Percentiles rank a stretch among this genome's conserved stretches.
These are phyloP conservation scores for Corythornis vintsioides DNA, from an alignment of 2,113 vertebrate genomes.

Conservation along the genomic window DNA sequence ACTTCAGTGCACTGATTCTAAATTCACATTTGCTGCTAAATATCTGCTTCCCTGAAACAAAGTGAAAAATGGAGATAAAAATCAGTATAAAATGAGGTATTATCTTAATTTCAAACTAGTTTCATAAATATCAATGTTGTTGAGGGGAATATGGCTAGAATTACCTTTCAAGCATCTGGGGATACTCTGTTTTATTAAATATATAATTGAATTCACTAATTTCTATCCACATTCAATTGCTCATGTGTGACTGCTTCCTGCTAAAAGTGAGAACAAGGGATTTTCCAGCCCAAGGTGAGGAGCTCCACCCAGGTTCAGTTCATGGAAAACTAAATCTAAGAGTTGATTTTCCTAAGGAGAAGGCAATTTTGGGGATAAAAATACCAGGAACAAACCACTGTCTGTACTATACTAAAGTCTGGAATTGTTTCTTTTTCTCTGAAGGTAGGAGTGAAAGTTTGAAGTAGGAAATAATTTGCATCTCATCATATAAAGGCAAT, in stretches of 20 bases:
- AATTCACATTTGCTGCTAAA: constrained; percentile 83
- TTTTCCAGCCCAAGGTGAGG: neutral
- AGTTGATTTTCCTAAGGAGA: neutral
- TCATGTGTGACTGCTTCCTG: neutral
- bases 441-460: neutral
- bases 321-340: neutral
- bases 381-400: neutral
- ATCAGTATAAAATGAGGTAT: neutral
- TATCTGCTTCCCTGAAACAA: constrained; percentile 81
- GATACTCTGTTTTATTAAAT: neutral
- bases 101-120: neutral
- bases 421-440: neutral
- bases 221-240: neutral
- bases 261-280: neutral
- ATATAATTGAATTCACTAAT: neutral
- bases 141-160: neutral
- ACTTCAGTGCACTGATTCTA: constrained; percentile 82
- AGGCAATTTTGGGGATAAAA: neutral
- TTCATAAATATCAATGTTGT: neutral
- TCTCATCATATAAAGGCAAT: constrained; percentile 26
- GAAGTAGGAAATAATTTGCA: constrained; percentile 51
- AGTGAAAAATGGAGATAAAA: neutral
- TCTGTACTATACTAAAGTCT: neutral
- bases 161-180: neutral
- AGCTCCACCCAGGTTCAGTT: neutral